phyloP scores from a whole-genome alignment of 1,140 invertebrate species.

The Trypoxylus dichotomus region DNA sequence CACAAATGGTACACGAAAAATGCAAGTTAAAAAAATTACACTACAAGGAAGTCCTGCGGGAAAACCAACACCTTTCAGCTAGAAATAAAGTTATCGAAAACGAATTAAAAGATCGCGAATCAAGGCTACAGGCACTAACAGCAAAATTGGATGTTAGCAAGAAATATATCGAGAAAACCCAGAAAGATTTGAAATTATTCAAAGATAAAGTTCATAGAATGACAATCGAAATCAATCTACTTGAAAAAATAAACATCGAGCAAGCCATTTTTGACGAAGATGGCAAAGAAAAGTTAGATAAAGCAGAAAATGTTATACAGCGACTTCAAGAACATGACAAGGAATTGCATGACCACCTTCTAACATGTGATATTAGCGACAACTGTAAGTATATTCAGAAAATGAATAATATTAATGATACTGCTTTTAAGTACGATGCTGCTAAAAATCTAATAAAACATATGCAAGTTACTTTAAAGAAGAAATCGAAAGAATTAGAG shows the following conservation, averaged over 20 bases:
- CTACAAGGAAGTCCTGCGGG: background rate
- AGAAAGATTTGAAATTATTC: background rate
- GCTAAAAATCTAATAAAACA: background rate
- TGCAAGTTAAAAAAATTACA: constrained; percentile 7
- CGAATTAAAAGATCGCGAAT: background rate
- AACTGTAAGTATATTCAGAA: background rate
- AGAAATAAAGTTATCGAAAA: background rate
- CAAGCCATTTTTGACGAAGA: constrained; percentile 1
- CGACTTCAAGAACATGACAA: background rate
- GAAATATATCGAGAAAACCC: background rate
- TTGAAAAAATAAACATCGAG: background rate
- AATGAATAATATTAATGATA: background rate
- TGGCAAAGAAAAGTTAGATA: background rate
- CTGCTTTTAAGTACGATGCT: background rate
- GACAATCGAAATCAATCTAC: constrained; percentile 5
- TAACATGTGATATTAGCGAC: background rate
- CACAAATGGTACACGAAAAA: constrained; percentile 7
- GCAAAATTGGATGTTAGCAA: background rate
- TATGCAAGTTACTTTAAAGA: constrained; percentile 6
- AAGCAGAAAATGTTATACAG: background rate
- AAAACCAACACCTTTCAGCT: background rate
- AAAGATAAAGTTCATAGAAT: background rate
- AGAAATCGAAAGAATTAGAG: background rate
- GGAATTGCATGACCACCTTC: background rate
- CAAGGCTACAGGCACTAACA: background rate